These are phyloP conservation scores for Coccyzus lansbergi DNA, from an alignment of 2,797 vertebrate genomes.

Conservation along the genomic window DNA sequence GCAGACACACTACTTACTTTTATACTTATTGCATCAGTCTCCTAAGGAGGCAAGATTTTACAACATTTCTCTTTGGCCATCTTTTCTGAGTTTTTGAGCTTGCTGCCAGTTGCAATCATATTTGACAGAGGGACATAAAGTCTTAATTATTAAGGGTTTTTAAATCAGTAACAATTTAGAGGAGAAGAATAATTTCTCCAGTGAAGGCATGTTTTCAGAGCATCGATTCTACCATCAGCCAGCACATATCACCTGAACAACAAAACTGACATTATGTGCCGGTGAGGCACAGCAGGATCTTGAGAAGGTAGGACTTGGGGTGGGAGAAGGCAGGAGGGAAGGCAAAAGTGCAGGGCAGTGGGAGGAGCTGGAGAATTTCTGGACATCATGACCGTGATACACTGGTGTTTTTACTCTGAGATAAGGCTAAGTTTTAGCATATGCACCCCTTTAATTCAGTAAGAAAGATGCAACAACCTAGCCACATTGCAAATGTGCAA, in stretches of 20 bases:
- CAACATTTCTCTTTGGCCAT: not conserved
- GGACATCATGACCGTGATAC: not conserved
- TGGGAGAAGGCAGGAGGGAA: too few species aligned
- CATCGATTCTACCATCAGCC: not conserved
- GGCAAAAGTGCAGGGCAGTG: not conserved
- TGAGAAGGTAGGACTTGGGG: not conserved
- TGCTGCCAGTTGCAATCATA: not conserved
- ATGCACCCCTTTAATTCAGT: not conserved
- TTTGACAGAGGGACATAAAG: not conserved
- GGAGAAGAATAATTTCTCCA: not conserved
- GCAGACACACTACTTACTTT: not conserved
- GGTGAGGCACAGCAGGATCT: not conserved
- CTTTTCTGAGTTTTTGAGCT: not conserved
- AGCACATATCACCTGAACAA: not conserved
- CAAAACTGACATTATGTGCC: not conserved
- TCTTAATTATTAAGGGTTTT: not conserved
- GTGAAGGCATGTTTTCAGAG: not conserved
- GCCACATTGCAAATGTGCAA: not conserved
- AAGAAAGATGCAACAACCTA: not conserved
- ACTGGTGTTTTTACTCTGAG: not conserved
- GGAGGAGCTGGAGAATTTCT: not conserved
- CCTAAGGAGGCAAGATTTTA: not conserved
- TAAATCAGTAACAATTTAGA: not conserved
- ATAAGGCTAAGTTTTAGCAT: not conserved
- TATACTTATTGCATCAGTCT: not conserved